Evolutionary conservation across 2,888 invertebrate genomes (phyloP).

Genomic region (Platycheirus albimanus): DNA sequence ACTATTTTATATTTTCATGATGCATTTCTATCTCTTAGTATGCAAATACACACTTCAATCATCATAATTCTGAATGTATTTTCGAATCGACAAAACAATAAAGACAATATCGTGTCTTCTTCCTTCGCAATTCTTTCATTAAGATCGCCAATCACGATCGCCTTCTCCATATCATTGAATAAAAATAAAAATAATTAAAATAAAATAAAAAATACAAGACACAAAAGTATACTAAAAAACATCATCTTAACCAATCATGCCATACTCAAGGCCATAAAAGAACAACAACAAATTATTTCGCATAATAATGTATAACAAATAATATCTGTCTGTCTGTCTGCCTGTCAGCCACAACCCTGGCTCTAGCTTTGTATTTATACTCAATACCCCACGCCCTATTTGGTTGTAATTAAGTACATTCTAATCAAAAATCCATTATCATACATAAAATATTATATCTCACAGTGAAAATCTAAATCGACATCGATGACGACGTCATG

Average conservation of each 20-base stretch:
- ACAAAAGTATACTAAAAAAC: background rate
- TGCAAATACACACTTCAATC: background rate
- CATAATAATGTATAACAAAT: background rate
- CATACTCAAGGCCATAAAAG: slow-evolving; percentile 8
- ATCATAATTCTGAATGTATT: background rate
- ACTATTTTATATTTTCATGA: too few relatives aligned
- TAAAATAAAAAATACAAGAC: background rate
- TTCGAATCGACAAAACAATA: background rate
- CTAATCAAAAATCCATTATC: slow-evolving; percentile 54
- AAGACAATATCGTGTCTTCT: background rate
- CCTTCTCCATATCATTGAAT: background rate
- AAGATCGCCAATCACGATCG: background rate
- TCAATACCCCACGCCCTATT: slow-evolving; percentile 43
- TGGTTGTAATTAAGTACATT: slow-evolving; percentile 45
- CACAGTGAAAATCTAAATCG: slow-evolving; percentile 61
- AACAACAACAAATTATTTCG: slow-evolving; percentile 26
- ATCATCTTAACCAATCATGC: slow-evolving; percentile 30
- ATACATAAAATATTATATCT: too few relatives aligned
- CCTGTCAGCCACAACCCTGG: too few relatives aligned
- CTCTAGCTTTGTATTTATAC: background rate
- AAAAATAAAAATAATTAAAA: background rate
- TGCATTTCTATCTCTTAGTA: background rate
- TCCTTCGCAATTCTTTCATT: background rate
- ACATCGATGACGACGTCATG: too few relatives aligned
- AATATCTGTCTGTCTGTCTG: background rate